Evolutionary conservation across 30 jellyfish, hydroid and myxozoan genomes (phyloP), one percentile per base, ranked within the genome.

Genomic region (Turritopsis dohrnii): DNA sequence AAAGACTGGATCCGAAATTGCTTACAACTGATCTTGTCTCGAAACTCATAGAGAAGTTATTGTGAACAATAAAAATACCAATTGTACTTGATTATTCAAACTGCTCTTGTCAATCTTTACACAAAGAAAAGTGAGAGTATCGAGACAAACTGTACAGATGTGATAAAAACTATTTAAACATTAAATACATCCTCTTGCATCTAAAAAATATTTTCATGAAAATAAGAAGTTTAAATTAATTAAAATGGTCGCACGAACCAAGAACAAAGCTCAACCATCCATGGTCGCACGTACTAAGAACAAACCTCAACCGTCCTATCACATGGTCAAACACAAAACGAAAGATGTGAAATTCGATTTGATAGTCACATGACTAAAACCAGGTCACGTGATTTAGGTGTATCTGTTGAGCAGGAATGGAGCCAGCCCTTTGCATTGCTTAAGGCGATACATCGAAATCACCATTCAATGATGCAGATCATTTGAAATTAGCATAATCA

Each of bases 401-500:
- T 3, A 41, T 41, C 60, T 41, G 60, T 41, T 41, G 60, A 41
- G 9, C 60, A 41, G 60, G 60, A 3, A 41, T 41, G 60, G 13
- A 41, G 60, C 9, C 60, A 41, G n/a, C 60, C 9, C 5, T 41
- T 41, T 41, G 60, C 60, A 5, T 41, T 13, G 60, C 5, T 41
- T 41, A 41, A 41, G 9, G n/a, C n/a, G 9, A 5, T 41, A 3
- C 60, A 41, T 41, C 60, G 13, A 41, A 41, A 41, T 41, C 13
- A n/a, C n/a, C n/a, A n/a, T n/a, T n/a, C n/a, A n/a, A n/a, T n/a
- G n/a, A n/a, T n/a, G n/a, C n/a, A n/a, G n/a, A n/a, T 80, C 65
- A 94, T 66, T 94, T 94, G 89, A 94, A 94, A 81, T 94, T 94
- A 0, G 96, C 95, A 52, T 94, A 94, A 53, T 89, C 86, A 53